Evolutionary conservation across 2,888 invertebrate species (phyloP).

Genomic region (Sarcophaga variegata): DNA sequence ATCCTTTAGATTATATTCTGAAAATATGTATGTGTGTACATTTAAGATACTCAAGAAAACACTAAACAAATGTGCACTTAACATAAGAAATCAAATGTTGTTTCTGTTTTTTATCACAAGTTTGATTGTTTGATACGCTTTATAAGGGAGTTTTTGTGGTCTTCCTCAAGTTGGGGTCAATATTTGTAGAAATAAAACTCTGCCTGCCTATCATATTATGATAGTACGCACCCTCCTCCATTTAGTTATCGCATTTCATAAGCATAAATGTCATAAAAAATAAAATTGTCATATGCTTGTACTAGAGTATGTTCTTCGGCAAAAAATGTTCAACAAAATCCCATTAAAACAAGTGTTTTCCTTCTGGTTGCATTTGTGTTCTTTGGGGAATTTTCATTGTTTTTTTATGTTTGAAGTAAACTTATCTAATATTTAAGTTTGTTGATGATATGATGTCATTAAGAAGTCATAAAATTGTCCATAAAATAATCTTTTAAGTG

Average conservation of each 20-base stretch:
- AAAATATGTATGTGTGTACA: constrained; percentile 14
- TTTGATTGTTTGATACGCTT: constrained; percentile 21
- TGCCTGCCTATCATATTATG: constrained; percentile 21
- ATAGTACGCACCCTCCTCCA: constrained; percentile 48
- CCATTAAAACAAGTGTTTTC: constrained; percentile 63
- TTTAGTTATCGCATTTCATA: constrained; percentile 66
- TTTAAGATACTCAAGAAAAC: not conserved
- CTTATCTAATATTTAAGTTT: constrained; percentile 58
- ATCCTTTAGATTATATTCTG: constrained; percentile 55
- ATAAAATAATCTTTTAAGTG: constrained; percentile 40
- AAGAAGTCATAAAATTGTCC: constrained; percentile 67
- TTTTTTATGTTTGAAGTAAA: constrained; percentile 29
- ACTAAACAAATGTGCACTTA: constrained; percentile 56
- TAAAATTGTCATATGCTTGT: constrained; percentile 58
- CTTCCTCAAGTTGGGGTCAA: constrained; percentile 57
- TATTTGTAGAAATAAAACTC: constrained; percentile 48
- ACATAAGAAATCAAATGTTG: constrained; percentile 58
- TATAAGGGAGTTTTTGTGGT: constrained; percentile 42
- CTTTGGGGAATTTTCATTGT: constrained; percentile 65
- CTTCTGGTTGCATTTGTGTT: constrained; percentile 62
- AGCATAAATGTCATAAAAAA: constrained; percentile 72
- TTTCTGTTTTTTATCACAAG: constrained; percentile 48
- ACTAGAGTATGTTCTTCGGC: constrained; percentile 49
- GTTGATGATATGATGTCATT: constrained; percentile 70
- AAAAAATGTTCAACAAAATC: constrained; percentile 25